phyloP scores from a whole-genome alignment of 2,888 invertebrate species.

The Torymus aiolomorphi region DNA sequence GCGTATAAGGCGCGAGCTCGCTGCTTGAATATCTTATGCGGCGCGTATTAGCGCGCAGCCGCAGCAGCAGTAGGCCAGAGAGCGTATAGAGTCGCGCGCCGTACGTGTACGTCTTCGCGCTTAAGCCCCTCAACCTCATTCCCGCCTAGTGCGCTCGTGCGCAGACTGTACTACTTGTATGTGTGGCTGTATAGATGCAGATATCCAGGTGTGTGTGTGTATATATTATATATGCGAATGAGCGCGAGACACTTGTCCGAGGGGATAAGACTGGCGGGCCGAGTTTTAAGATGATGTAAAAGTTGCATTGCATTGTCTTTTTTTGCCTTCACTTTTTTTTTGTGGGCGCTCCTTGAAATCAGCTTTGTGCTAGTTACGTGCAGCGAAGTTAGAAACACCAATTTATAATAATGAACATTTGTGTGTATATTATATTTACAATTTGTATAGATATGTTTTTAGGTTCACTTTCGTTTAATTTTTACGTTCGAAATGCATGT shows the following conservation, averaged over 20 bases:
- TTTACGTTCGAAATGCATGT: no score
- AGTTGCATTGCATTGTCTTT: slow-evolving; percentile 21
- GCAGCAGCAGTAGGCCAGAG: slow-evolving; percentile 36
- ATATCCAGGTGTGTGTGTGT: not conserved
- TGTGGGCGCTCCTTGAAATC: not conserved
- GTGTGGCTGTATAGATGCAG: not conserved
- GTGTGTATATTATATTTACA: no score
- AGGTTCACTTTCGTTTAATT: no score
- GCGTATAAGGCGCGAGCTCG: not conserved
- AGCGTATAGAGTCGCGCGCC: not conserved
- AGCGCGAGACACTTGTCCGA: slow-evolving; percentile 46
- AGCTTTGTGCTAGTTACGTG: no score
- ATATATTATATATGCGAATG: not conserved
- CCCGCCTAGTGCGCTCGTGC: not conserved
- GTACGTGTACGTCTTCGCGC: slow-evolving; percentile 54
- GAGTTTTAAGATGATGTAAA: slow-evolving; percentile 49
- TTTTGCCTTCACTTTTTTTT: not conserved
- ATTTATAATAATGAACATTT: no score
- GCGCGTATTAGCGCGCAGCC: not conserved
- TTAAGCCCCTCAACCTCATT: slow-evolving; percentile 57
- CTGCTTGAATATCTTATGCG: slow-evolving; percentile 44
- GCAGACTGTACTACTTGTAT: no score
- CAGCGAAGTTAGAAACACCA: no score
- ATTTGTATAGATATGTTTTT: no score
- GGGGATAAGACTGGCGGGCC: slow-evolving; percentile 34